Percentiles rank a stretch among this genome's conserved stretches.
phyloP scores from a whole-genome alignment of 2,797 vertebrate species.

The Centropyge bicolor region DNA sequence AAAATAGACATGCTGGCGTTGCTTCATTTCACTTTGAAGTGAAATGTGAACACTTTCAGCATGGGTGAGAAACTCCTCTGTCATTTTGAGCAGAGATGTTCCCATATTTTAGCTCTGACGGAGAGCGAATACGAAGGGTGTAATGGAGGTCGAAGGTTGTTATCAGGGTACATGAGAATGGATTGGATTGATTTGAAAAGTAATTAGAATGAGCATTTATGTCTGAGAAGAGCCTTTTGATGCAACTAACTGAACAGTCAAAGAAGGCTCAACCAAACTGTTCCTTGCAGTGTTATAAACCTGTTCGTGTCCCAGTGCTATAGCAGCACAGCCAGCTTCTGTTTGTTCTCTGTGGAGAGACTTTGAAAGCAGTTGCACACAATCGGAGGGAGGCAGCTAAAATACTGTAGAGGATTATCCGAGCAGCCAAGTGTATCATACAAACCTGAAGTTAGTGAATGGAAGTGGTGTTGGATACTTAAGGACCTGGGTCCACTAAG shows the following conservation, averaged over 20 bases:
- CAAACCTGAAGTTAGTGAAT: conserved; percentile 21
- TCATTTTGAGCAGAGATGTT: conserved; percentile 30
- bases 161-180: conserved; percentile 1
- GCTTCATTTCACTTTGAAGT: conserved; percentile 17
- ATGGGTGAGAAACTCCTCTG: conserved; percentile 27
- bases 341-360: conserved; percentile 13
- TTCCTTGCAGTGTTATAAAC: conserved; percentile 12
- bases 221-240: not conserved
- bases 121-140: not conserved
- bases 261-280: not conserved
- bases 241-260: not conserved
- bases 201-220: conserved; percentile 8
- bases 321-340: conserved; percentile 3
- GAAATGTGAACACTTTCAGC: conserved; percentile 44
- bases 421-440: conserved; percentile 30
- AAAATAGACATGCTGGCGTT: not conserved
- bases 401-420: conserved; percentile 32
- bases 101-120: conserved; percentile 29
- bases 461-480: conserved; percentile 10
- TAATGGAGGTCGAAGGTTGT: conserved; percentile 11
- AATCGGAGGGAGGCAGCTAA: not conserved
- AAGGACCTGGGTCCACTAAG: conserved; percentile 3
- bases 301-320: conserved; percentile 15
- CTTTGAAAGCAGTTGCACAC: conserved; percentile 2
- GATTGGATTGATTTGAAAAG: conserved; percentile 3